Base-by-base conservation (phyloP, 23 tunicate genomes). In the Trididemnum miniatum region DNA sequence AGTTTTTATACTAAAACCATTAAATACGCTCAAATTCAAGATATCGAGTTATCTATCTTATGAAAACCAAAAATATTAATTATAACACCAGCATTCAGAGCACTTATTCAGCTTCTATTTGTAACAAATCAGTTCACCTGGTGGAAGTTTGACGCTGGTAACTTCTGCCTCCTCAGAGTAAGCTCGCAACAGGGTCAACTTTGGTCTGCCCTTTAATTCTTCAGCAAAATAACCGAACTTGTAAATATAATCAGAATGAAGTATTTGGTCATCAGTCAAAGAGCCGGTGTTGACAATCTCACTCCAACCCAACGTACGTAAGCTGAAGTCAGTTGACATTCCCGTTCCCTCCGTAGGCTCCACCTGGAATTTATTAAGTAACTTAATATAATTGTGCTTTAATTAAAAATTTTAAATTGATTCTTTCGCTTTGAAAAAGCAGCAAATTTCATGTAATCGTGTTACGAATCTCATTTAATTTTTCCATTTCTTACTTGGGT, bases 271-370 rank as follows among this genome's bases (percentile, higher is more conserved):
- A 31, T 52, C 39, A 2, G 44, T 7, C 28, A 30, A 2, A 52
- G 22, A 2, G 26, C 9, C 49, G 24, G 37, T 12, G 3, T 20
- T 77, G 2, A 52, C 2, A 2, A 29, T 9, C 30, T 54, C 84
- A 18, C 44, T n/a, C 90, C 90, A 86, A 22, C 66, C 90, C 18
- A 32, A 1, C 2, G 79, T 72, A 20, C 32, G 65, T 20, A 86
- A 12, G 15, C 51, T 79, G 34, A 86, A 86, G 34, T 79, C 66
- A 2, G 84, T 79, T 22, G 71, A 31, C 71, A 86, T 28, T 23
- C 84, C 71, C 4, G 80, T 32, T 1, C 90, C 90, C 32, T 44
- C 57, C 26, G 84, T 2, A 7, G 90, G 90, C 0, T 39, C 34
- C 0, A 59, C 82, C 89, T 78, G 35, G 31, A 76, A 44, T 44